Evolutionary conservation across 2,113 vertebrate species (phyloP).

Genomic region (Rhynchomys soricoides): DNA sequence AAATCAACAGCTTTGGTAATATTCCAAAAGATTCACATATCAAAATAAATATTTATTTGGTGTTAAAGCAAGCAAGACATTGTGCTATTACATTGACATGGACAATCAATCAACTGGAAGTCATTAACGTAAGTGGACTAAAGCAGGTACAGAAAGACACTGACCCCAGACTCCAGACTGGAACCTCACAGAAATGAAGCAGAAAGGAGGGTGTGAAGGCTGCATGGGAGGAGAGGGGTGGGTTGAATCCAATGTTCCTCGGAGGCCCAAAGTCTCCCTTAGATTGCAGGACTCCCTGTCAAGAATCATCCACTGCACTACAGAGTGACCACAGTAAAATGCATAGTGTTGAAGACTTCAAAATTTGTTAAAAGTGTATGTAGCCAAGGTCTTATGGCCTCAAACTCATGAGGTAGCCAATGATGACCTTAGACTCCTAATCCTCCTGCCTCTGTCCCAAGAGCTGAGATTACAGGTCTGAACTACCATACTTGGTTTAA

Average conservation of each 20-base stretch:
- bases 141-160: neutral
- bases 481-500: neutral
- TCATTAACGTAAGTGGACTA: neutral
- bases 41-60: neutral
- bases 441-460: neutral
- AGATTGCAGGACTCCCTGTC: neutral
- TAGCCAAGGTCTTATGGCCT: neutral
- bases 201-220: neutral
- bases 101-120: too few relatives aligned
- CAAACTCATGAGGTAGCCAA: neutral
- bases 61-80: neutral
- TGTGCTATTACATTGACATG: neutral
- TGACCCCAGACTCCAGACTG: neutral
- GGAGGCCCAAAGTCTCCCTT: neutral
- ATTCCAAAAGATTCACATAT: neutral
- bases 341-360: neutral
- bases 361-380: neutral
- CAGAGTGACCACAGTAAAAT: neutral
- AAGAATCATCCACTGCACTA: neutral
- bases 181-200: neutral
- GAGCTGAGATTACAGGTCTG: neutral
- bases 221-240: too few relatives aligned
- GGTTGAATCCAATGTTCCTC: neutral
- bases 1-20: neutral
- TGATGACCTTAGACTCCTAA: neutral